Evolutionary conservation across 2,888 invertebrate species (phyloP).

Genomic region (Platypus cylindrus): DNA sequence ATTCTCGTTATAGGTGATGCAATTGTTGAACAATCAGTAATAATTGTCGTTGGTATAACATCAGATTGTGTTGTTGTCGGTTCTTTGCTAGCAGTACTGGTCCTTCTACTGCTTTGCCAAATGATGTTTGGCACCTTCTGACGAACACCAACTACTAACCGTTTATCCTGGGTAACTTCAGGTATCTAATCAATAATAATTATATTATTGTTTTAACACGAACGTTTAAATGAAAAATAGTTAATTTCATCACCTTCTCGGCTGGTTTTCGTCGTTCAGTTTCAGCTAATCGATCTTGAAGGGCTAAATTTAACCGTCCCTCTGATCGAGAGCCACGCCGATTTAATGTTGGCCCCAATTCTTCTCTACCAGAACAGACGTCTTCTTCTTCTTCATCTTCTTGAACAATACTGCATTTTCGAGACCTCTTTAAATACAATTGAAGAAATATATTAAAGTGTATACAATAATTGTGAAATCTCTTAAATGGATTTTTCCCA

Average conservation of each 20-base stretch:
- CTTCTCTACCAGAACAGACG: conserved; percentile 45
- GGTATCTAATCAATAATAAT: no score
- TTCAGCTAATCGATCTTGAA: conserved; percentile 49
- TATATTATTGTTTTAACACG: neutral
- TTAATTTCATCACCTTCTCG: conserved; percentile 7
- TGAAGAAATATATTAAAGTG: neutral
- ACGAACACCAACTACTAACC: no score
- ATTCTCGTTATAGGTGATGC: conserved; percentile 39
- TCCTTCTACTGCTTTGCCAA: conserved; percentile 30
- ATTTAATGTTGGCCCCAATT: conserved; percentile 41
- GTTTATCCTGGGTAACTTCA: no score
- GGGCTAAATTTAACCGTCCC: conserved; percentile 58
- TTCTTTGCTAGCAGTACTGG: conserved; percentile 24
- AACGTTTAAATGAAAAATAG: neutral
- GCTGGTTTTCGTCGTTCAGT: conserved; percentile 39
- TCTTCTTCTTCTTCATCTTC: conserved; percentile 89
- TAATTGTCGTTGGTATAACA: conserved; percentile 31
- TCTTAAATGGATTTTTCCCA: neutral
- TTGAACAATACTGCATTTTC: conserved; percentile 86
- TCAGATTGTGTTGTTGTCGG: conserved; percentile 16
- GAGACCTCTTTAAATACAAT: conserved; percentile 43
- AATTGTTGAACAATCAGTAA: conserved; percentile 43
- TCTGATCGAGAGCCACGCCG: conserved; percentile 68
- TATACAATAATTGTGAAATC: neutral
- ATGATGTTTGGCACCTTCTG: conserved; percentile 3